Base-by-base conservation (phyloP, 2,113 vertebrate genomes). In the Aleadryas rufinucha region DNA sequence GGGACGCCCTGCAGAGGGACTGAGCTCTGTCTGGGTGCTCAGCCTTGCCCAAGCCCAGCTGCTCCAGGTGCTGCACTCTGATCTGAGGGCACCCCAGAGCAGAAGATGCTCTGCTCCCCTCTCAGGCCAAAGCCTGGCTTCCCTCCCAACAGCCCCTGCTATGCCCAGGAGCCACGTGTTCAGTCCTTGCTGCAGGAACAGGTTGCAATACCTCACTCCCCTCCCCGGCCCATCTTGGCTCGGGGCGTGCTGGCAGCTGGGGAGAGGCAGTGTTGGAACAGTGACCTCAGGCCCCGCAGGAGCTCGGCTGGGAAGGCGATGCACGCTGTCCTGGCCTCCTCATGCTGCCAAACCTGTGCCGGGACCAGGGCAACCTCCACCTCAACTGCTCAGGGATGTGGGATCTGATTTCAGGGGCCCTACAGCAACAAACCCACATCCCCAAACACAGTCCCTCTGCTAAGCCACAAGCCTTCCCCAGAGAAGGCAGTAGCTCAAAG, bases 301-400 rank as follows among this genome's bases (percentile, higher is more conserved):
- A 82, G 70, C 16, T 57, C 5, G 8, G 14, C 8, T 35, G 37
- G 77, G 77, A 89, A 69, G 77, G 63, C 0, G 0, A 13, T 8
- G 33, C 11, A 10, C 14, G 0, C 41, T 56, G 27, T 9, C 79
- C 75, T 31, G 45, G 41, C 35, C 50, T 59, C 59, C 49, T 22
- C 6, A 0, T 3, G 9, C 19, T 27, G 2, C 47, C 33, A 35
- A 87, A 39, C 39, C 54, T 68, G 33, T 26, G 33, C 45, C 0
- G 2, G 75, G 49, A 59, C 7, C 42, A 22, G 81, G 31, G 41
- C 37, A 65, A 2, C 30, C 23, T 63, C 44, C 37, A 31, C 50
- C 44, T 7, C 75, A 77, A 1, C 18, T 27, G 16, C 61, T 56
- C 1, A 0, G 54, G 14, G 16, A 10, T 13, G 20, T 18, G 49